These are phyloP conservation scores for Heliothis peltigera DNA, from an alignment of 2,888 invertebrate genomes.

Conservation along the genomic window DNA sequence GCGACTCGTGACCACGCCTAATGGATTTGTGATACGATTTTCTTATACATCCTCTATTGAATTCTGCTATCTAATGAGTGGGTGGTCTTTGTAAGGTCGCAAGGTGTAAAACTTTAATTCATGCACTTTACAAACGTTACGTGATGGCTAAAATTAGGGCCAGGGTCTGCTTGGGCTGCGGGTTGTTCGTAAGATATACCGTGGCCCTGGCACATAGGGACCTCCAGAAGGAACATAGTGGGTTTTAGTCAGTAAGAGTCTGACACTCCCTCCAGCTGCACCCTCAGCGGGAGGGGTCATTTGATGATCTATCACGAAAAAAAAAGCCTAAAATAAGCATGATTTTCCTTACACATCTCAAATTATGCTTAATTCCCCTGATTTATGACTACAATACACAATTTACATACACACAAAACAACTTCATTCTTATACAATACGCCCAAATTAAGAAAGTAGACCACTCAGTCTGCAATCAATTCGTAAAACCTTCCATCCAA, in stretches of 20 bases:
- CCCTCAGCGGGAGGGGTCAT: no score
- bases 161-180: no score
- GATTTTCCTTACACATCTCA: conserved; percentile 12
- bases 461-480: conserved; percentile 72
- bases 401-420: conserved; percentile 62
- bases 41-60: conserved; percentile 47
- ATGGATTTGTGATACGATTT: conserved; percentile 69
- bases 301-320: no score
- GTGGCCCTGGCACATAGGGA: no score
- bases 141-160: conserved; percentile 15
- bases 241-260: no score
- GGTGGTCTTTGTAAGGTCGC: conserved; percentile 27
- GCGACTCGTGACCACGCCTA: conserved; percentile 65
- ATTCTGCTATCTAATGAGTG: conserved; percentile 45
- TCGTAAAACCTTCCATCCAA: conserved; percentile 71
- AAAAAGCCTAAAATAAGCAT: conserved; percentile 16
- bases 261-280: no score
- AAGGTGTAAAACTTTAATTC: background rate
- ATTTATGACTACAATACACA: conserved; percentile 1
- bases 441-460: conserved; percentile 70
- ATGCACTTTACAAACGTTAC: conserved; percentile 6
- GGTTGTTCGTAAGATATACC: no score
- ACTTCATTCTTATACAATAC: conserved; percentile 66
- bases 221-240: no score
- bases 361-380: background rate